A percentile compares a stretch with the other conserved stretches of the same genome.
phyloP scores from a whole-genome alignment of 2,888 invertebrate genomes.

The Danaus chrysippus region DNA sequence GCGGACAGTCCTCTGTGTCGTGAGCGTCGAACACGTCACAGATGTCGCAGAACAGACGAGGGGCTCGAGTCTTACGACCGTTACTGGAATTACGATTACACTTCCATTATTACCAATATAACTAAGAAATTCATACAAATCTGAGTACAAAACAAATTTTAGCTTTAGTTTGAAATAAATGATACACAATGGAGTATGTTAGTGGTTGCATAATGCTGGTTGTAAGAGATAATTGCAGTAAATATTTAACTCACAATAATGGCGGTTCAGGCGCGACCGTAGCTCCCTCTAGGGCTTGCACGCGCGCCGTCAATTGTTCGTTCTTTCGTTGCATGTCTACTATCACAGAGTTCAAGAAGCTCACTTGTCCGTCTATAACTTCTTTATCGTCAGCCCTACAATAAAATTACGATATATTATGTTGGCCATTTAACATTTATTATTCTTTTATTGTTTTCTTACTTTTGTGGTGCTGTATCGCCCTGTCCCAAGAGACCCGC shows the following conservation, averaged over 20 bases:
- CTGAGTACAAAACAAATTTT: background rate
- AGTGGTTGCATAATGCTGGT: too few species aligned
- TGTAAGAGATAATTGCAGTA: too few species aligned
- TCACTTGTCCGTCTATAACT: slow-evolving; percentile 85
- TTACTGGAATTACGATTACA: slow-evolving; percentile 50
- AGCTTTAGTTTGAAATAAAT: too few species aligned
- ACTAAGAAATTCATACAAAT: background rate
- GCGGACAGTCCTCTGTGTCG: slow-evolving; percentile 98
- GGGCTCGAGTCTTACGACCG: slow-evolving; percentile 78
- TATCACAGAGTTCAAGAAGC: slow-evolving; percentile 97
- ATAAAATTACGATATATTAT: slow-evolving; percentile 8
- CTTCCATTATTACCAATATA: background rate
- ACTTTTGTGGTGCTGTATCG: slow-evolving; percentile 53
- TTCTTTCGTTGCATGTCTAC: slow-evolving; percentile 97
- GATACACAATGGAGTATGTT: too few species aligned
- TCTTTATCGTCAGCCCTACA: slow-evolving; percentile 79
- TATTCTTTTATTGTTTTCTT: slow-evolving; percentile 33
- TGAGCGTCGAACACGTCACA: slow-evolving; percentile 98
- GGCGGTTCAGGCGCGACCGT: slow-evolving; percentile 50
- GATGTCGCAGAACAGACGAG: slow-evolving; percentile 97
- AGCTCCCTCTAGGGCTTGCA: slow-evolving; percentile 88
- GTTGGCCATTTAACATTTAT: background rate
- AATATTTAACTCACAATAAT: slow-evolving; percentile 49
- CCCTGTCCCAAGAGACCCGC: slow-evolving; percentile 59
- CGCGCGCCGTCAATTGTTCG: slow-evolving; percentile 87